Conservation (phyloP, 2,888 invertebrate species). For the Eilema caniola region DNA sequence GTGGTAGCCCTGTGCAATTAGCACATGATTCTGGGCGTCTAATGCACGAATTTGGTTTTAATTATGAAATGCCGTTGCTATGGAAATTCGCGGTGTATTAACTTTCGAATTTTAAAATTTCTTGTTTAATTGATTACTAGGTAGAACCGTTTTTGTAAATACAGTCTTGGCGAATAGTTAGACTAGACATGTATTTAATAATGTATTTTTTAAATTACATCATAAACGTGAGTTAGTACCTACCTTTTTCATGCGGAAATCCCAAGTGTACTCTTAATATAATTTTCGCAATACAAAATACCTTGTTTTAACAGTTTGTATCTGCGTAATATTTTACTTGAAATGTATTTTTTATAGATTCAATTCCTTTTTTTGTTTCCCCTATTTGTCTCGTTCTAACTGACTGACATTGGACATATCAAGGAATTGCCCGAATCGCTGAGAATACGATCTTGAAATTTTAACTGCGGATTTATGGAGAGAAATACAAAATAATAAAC, state of each 20-base stretch:
- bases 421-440: too few species aligned
- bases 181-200: not conserved
- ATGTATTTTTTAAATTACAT: not conserved
- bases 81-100: conserved; percentile 38
- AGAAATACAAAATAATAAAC: too few species aligned
- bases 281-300: too few species aligned
- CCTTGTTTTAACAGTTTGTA: too few species aligned
- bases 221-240: not conserved
- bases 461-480: too few species aligned
- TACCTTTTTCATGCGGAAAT: not conserved
- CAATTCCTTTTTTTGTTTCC: too few species aligned
- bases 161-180: not conserved
- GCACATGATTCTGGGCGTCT: conserved; percentile 82
- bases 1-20: conserved; percentile 79
- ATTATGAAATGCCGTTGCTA: conserved; percentile 65
- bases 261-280: too few species aligned
- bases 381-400: too few species aligned
- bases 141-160: not conserved
- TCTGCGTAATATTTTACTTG: too few species aligned
- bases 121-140: conserved; percentile 4
- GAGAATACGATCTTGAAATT: too few species aligned
- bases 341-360: too few species aligned
- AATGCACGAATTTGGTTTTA: conserved; percentile 81
- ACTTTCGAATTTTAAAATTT: conserved; percentile 26
- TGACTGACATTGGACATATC: too few species aligned